Conservation (phyloP, 2,888 invertebrate species). For the Microplitis manilae region DNA sequence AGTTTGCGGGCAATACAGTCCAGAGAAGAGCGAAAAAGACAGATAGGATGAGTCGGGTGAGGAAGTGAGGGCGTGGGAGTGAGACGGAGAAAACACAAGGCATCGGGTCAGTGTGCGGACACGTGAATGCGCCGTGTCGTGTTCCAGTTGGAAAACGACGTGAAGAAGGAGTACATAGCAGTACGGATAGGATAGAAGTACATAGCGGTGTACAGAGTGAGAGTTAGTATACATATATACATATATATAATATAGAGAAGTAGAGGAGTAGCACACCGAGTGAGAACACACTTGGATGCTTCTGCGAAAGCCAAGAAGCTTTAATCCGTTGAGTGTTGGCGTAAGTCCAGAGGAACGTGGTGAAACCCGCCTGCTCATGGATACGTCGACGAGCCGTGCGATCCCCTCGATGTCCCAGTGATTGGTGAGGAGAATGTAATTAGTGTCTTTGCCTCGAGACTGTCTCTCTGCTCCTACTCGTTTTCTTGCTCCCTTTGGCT, state of each 20-base stretch:
- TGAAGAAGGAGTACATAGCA: slow-evolving; percentile 27
- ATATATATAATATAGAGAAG: slow-evolving; percentile 33
- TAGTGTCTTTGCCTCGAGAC: slow-evolving; percentile 50
- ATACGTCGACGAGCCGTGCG: slow-evolving; percentile 46
- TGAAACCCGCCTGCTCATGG: slow-evolving; percentile 43
- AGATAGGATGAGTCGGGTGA: background rate
- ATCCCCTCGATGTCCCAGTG: slow-evolving; percentile 47
- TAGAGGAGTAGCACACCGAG: background rate
- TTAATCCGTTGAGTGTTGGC: slow-evolving; percentile 68
- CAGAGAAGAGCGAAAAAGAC: slow-evolving; percentile 32
- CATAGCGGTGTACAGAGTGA: too few species aligned
- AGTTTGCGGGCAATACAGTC: background rate
- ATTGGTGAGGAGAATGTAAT: slow-evolving; percentile 67
- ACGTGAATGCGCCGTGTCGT: slow-evolving; percentile 22
- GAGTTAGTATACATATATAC: background rate
- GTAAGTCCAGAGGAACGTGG: slow-evolving; percentile 60
- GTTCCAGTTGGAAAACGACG: slow-evolving; percentile 19
- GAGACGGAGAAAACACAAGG: slow-evolving; percentile 33
- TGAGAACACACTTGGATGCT: slow-evolving; percentile 34
- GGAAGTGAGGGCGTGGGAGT: background rate
- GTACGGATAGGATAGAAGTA: slow-evolving; percentile 11
- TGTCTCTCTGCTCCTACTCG: slow-evolving; percentile 1
- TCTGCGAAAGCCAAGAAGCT: slow-evolving; percentile 61
- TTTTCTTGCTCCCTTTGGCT: slow-evolving; percentile 8
- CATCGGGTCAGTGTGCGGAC: slow-evolving; percentile 15